Evolutionary conservation across 2,113 vertebrate genomes (phyloP).

Genomic region (human (Homo sapiens)): GRCh38 chr1:15488501-15489000

Average conservation of each 20-base stretch:
- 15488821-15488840: background rate
- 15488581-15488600: slow-evolving; percentile 17
- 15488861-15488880: background rate
- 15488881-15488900: background rate
- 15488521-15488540: background rate
- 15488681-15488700: background rate
- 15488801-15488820: background rate
- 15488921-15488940: background rate
- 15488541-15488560: background rate
- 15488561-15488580: fast-evolving
- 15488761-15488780: background rate
- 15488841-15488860: fast-evolving
- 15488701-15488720: background rate
- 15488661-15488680: background rate
- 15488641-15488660: background rate
- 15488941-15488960: background rate
- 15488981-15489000: background rate
- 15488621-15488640: background rate
- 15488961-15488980: background rate
- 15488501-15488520: background rate
- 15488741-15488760: background rate
- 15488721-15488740: background rate
- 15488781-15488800: background rate
- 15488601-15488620: background rate
- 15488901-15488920: background rate